Base-by-base conservation (phyloP, 2,797 vertebrate species). In the Muraenolepis orangiensis region DNA sequence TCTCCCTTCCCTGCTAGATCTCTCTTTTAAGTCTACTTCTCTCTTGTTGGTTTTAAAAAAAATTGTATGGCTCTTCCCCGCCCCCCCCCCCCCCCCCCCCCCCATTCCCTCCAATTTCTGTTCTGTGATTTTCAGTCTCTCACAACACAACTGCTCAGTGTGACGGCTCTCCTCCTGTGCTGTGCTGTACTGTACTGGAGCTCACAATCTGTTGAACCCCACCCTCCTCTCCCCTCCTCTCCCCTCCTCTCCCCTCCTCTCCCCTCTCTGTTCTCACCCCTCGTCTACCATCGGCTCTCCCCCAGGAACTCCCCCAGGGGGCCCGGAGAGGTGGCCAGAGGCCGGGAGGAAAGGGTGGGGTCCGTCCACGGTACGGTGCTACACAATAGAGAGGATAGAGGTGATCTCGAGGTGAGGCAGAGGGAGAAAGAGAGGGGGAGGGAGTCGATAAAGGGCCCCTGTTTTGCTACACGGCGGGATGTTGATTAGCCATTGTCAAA, bases 331-430 rank as follows among this genome's bases (percentile, higher is more conserved):
- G 78, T 13, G 83, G 78, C 82, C 78, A 23, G 80, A n/a, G 78
- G 75, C 79, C 16, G 0, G 69, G 81, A 89, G 90, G 88, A 85
- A 90, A 89, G 85, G 91, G 91, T 88, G 91, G 91, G 88, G 90
- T 82, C 87, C 84, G 77, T 87, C 91, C 83, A 90, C 89, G 79
- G 81, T 81, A 18, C n/a, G n/a, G n/a, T 18, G 42, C 42, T 18
- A 14, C 42, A 46, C 18, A 46, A 46, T 46, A 46, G 42, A 46
- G 42, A 20, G 42, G 1, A 18, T 16, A 46, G 14, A 46, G 1
- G 42, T 46, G 42, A 2, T 46, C 0, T 38, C 6, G 12, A 38
- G 36, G 36, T 6, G 4, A 5, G 36, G 36, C 5, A 6, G 36
- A 12, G 36, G 12, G 32, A 8, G 32, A 8, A 34, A n/a, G 32